A percentile compares a stretch with the other conserved stretches of the same genome.
These are phyloP conservation scores for Cotesia congregata DNA, from an alignment of 2,888 invertebrate genomes.

Conservation along the genomic window DNA sequence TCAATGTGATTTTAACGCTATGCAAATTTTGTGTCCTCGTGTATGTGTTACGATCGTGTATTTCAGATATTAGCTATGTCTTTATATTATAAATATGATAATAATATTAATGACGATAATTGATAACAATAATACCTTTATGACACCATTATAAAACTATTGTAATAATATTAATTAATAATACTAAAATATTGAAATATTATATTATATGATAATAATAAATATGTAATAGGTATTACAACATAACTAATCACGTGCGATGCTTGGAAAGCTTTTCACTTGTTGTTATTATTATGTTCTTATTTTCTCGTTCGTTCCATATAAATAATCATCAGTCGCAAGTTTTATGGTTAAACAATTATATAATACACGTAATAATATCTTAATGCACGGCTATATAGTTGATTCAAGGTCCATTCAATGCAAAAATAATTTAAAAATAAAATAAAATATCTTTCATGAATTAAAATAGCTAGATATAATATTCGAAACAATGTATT, in stretches of 20 bases:
- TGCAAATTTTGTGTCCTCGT: slow-evolving; percentile 64
- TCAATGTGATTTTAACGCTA: slow-evolving; percentile 67
- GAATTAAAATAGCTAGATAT: slow-evolving; percentile 28
- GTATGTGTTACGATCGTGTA: slow-evolving; percentile 65
- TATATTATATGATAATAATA: slow-evolving; percentile 36
- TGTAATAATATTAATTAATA: slow-evolving; percentile 24
- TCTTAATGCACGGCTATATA: slow-evolving; percentile 31
- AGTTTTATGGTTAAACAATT: slow-evolving; percentile 34
- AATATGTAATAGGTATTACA: slow-evolving; percentile 49
- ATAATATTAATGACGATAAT: slow-evolving; percentile 42
- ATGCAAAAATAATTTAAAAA: slow-evolving; percentile 17
- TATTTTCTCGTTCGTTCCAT: slow-evolving; percentile 16
- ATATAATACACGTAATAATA: slow-evolving; percentile 34
- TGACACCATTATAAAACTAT: slow-evolving; percentile 37
- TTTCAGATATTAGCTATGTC: slow-evolving; percentile 53
- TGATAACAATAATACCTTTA: slow-evolving; percentile 44
- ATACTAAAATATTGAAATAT: slow-evolving; percentile 43
- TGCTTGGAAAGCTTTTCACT: slow-evolving; percentile 52
- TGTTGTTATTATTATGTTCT: slow-evolving; percentile 47
- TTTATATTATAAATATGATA: slow-evolving; percentile 48
- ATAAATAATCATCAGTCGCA: slow-evolving; percentile 24
- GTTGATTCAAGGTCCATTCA: slow-evolving; percentile 32
- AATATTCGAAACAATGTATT: slow-evolving; percentile 15
- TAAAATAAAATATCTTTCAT: slow-evolving; percentile 17
- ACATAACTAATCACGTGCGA: slow-evolving; percentile 50